Conservation (phyloP, 92 coral and sea anemone species). For the Pocillopora meandrina region DNA sequence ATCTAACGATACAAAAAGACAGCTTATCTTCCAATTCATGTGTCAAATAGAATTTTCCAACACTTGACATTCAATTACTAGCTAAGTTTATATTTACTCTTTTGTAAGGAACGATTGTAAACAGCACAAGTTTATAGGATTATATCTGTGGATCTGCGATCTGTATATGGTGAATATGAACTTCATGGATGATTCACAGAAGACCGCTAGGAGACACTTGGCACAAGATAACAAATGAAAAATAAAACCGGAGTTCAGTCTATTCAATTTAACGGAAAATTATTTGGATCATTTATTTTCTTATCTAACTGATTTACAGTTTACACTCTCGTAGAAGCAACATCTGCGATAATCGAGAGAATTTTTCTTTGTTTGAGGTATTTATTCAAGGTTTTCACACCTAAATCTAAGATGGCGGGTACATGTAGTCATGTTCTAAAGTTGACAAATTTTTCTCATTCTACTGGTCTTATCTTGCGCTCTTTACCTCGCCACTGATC, state of each 20-base stretch:
- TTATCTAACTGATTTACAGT: conserved; percentile 59
- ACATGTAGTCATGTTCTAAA: neutral
- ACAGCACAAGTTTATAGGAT: conserved; percentile 32
- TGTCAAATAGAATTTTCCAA: conserved; percentile 59
- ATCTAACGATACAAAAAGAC: conserved; percentile 66
- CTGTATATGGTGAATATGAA: conserved; percentile 15
- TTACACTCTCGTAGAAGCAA: conserved; percentile 41
- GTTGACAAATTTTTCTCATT: neutral
- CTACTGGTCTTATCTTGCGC: neutral
- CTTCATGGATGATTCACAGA: conserved; percentile 14
- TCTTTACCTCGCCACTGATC: conserved; percentile 6
- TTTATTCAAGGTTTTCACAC: conserved; percentile 56
- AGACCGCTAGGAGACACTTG: conserved; percentile 6
- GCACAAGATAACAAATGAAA: conserved; percentile 27
- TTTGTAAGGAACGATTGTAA: conserved; percentile 37
- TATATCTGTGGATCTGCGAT: conserved; percentile 20
- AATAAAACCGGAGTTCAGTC: conserved; percentile 44
- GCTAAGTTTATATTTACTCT: conserved; percentile 62
- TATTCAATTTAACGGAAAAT: conserved; percentile 44
- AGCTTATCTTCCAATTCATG: conserved; percentile 77
- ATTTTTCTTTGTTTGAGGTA: conserved; percentile 34
- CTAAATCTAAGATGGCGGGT: conserved; percentile 50
- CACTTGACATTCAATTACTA: conserved; percentile 68
- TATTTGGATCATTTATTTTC: conserved; percentile 61
- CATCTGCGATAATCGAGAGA: conserved; percentile 33